Base-by-base conservation (phyloP, 2,113 vertebrate genomes). In the Chaetodon auriga region DNA sequence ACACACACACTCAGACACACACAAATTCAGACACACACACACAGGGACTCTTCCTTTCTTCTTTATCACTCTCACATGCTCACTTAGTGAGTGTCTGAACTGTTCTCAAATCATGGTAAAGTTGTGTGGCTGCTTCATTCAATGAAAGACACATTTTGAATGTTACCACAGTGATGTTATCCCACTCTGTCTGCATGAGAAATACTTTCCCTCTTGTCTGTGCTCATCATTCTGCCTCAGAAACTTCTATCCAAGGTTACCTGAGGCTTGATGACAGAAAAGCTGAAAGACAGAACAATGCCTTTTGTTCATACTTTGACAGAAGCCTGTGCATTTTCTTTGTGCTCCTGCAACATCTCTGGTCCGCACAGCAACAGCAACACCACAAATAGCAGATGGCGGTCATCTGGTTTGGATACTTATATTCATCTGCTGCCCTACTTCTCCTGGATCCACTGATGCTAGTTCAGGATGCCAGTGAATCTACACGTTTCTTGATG, bases 371-470 rank as follows among this genome's bases (percentile, higher is more conserved):
- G 91, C 95, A 94, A 53, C 75, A 75, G 68, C 66, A 75, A n/a
- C 82, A 48, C 55, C 78, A 63, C 82, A 88, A 87, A 87, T 57
- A 90, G 78, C 97, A 97, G 96, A 97, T 96, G 96, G 96, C 87
- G 84, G 87, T 95, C 95, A 95, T 96, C 96, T 96, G 93, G 90
- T 95, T 89, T 78, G 89, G 86, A 87, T 90, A 93, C 92, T 90
- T 94, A 92, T 90, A 90, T 95, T 94, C 87, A 88, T 92, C 81
- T 89, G 88, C 74, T 91, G 90, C 86, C 88, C 83, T 88, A 92
- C 83, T 94, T 94, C 86, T 86, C 82, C 58, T 77, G 75, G 55
- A 77, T 80, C 69, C 54, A 75, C 82, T 62, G 74, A 86, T 58
- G 79, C 61, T 60, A 0, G 11, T 11, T 19, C 23, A 75, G 49